Base-by-base conservation (phyloP, 1,140 invertebrate species). In the Andricus grossulariae region DNA sequence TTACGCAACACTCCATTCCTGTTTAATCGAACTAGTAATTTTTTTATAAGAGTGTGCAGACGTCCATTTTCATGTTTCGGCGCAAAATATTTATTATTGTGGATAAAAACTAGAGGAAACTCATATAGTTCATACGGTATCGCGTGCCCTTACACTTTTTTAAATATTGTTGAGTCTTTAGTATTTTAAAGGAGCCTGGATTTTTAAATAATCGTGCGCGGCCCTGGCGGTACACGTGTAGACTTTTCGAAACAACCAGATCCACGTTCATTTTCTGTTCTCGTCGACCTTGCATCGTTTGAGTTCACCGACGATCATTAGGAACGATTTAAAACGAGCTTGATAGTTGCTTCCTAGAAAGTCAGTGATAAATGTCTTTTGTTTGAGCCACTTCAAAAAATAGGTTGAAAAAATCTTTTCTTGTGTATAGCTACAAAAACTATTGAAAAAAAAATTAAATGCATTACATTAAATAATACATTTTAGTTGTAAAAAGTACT, bases 301-400 rank as follows among this genome's bases (percentile, higher is more conserved):
- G 32, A 66, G 60, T 66, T 66, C 60, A 66, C 60, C 60, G 60
- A 66, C 60, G 39, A 66, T 66, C 60, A 66, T 66, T 66, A 66
- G 60, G 60, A 66, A 66, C 60, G 60, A 66, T 66, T 66, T 66
- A 66, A 66, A 66, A 66, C 15, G 32, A 66, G 60, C 60, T 32
- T 32, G 25, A 32, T 32, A 32, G 25, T 32, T 66, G 57, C 57
- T 66, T 16, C 25, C 60, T 39, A 25, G n/a, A 13, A 66, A 7
- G 12, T 66, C 57, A 39, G 60, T 66, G 25, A 66, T 66, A 15
- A 66, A 66, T 66, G 32, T n/a, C 15, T 66, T 32, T 39, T 32
- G 60, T 16, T 66, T 25, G n/a, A 66, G 39, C 45, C 39, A 66
- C 13, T 66, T 66, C 39, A 66, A 66, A 66, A 25, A 66, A 66